Evolutionary conservation across 2,797 vertebrate species (phyloP).

Genomic region (Paedocypris micromegethes): DNA sequence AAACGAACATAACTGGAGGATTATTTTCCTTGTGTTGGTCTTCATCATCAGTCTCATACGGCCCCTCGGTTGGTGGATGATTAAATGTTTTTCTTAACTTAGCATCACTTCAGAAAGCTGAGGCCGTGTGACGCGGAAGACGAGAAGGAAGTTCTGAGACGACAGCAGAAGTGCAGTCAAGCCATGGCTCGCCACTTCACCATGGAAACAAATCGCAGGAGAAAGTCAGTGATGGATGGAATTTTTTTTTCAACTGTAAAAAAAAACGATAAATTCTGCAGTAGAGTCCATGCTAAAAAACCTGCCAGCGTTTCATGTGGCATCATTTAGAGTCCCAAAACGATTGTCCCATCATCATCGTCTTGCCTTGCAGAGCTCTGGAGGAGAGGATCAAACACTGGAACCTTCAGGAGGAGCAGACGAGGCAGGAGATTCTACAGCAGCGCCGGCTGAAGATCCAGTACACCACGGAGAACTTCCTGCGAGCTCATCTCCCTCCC

Average conservation of each 20-base stretch:
- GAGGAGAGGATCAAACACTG: constrained; percentile 76
- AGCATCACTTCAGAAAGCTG: constrained; percentile 56
- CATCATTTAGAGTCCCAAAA: too few species aligned
- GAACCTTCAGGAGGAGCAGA: constrained; percentile 74
- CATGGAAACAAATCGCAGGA: constrained; percentile 81
- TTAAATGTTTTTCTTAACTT: constrained; percentile 60
- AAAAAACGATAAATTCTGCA: neutral
- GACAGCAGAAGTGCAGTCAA: constrained; percentile 77
- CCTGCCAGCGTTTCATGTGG: too few species aligned
- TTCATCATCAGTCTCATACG: too few species aligned
- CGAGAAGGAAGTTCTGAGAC: constrained; percentile 70
- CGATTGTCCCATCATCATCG: neutral
- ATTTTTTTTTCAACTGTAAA: neutral
- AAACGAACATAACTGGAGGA: too few species aligned
- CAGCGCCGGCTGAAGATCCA: constrained; percentile 77
- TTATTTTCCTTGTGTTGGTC: too few species aligned
- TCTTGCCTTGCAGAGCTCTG: constrained; percentile 67
- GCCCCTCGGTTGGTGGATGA: neutral
- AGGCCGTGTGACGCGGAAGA: constrained; percentile 65
- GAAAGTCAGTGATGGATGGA: constrained; percentile 69
- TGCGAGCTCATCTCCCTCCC: constrained; percentile 70
- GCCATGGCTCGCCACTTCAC: constrained; percentile 71
- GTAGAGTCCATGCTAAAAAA: too few species aligned
- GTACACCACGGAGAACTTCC: constrained; percentile 85
- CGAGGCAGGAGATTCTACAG: constrained; percentile 77